Evolutionary conservation across 2,113 vertebrate species (phyloP).

Genomic region (Polyodon spathula): DNA sequence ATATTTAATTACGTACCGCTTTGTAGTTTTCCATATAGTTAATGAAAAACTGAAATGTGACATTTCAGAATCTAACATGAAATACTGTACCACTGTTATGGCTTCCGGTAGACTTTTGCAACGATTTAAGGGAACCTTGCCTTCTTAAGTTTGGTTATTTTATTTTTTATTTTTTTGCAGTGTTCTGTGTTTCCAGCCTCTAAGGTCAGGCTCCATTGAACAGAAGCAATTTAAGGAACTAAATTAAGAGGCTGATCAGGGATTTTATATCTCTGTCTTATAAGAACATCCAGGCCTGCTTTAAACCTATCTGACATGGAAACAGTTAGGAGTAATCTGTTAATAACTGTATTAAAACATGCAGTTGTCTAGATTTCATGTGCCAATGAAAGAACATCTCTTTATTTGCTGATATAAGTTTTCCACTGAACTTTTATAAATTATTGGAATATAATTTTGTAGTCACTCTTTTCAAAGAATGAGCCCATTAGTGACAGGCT

Average conservation of each 20-base stretch:
- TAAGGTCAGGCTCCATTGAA: neutral
- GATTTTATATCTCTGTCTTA: neutral
- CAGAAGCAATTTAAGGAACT: neutral
- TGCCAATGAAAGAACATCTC: slow-evolving; percentile 17
- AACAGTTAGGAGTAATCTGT: neutral
- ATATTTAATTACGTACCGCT: too few relatives aligned
- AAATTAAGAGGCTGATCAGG: neutral
- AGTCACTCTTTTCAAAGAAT: slow-evolving; percentile 18
- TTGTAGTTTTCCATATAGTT: too few relatives aligned
- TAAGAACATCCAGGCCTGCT: neutral
- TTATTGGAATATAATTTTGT: slow-evolving; percentile 15
- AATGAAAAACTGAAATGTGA: too few relatives aligned
- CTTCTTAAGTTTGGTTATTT: too few relatives aligned
- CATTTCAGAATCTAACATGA: too few relatives aligned
- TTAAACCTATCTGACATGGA: slow-evolving; percentile 10
- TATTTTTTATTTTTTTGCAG: too few relatives aligned
- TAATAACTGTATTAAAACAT: neutral
- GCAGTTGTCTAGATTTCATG: slow-evolving; percentile 11
- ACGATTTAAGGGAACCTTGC: too few relatives aligned
- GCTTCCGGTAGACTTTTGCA: too few relatives aligned
- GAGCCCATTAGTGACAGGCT: neutral
- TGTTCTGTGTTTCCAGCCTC: too few relatives aligned
- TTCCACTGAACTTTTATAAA: slow-evolving; percentile 30
- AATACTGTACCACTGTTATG: too few relatives aligned
- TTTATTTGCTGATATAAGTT: neutral